phyloP scores from a whole-genome alignment of 2,113 vertebrate species.

The Aspiorhynchus laticeps region DNA sequence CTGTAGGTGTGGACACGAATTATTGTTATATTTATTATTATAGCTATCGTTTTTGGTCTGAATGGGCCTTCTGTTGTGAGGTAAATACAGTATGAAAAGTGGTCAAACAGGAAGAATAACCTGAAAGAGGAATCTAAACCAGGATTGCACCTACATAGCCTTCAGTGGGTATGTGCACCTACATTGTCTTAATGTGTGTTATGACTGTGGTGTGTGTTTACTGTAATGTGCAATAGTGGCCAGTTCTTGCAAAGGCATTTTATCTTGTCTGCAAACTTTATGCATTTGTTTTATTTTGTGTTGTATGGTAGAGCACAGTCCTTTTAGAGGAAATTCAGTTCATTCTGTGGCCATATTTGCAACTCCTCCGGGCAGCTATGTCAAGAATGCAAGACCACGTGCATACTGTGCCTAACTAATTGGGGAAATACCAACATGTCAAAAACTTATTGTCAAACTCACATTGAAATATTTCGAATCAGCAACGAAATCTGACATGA shows the following conservation, averaged over 20 bases:
- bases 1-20: too few species aligned
- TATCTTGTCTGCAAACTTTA: neutral
- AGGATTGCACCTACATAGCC: neutral
- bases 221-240: neutral
- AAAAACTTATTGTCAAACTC: neutral
- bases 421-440: neutral
- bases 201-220: neutral
- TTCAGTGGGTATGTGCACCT: neutral
- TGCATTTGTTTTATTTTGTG: neutral
- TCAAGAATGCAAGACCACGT: neutral
- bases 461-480: neutral
- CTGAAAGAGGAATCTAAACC: neutral
- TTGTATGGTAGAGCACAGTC: neutral
- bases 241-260: neutral
- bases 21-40: neutral
- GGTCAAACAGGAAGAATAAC: neutral
- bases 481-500: neutral
- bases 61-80: neutral
- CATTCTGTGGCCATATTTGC: neutral
- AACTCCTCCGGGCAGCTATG: neutral
- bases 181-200: neutral
- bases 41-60: neutral
- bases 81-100: neutral
- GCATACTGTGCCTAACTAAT: neutral
- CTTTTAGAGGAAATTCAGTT: neutral